A percentile compares a stretch with the other conserved stretches of the same genome.
Evolutionary conservation across 2,888 invertebrate genomes (phyloP).

Genomic region (Ischnus inquisitorius): DNA sequence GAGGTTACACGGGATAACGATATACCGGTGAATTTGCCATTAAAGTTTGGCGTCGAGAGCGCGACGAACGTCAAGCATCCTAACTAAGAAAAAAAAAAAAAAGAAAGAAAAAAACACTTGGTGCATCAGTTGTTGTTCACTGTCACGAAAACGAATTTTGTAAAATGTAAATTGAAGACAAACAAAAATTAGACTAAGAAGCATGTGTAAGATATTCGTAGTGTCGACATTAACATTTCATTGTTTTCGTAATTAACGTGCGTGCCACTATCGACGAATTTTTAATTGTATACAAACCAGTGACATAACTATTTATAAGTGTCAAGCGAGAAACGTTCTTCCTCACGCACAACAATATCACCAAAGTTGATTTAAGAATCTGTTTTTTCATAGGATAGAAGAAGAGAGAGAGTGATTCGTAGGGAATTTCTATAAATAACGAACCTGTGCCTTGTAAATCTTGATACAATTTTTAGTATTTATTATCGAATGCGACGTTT

Average conservation of each 20-base stretch:
- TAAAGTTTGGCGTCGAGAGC: slow-evolving; percentile 61
- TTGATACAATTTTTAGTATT: slow-evolving; percentile 77
- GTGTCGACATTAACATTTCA: slow-evolving; percentile 44
- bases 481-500: slow-evolving; percentile 73
- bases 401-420: slow-evolving; percentile 16
- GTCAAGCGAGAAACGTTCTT: slow-evolving; percentile 54
- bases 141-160: slow-evolving; percentile 30
- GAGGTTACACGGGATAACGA: slow-evolving; percentile 7
- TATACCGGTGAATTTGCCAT: slow-evolving; percentile 72
- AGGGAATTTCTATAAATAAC: slow-evolving; percentile 54
- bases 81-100: not conserved
- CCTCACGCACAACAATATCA: slow-evolving; percentile 66
- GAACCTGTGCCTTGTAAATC: slow-evolving; percentile 79
- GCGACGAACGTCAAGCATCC: not conserved
- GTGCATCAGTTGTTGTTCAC: slow-evolving; percentile 49
- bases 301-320: slow-evolving; percentile 44
- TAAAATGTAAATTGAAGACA: slow-evolving; percentile 56
- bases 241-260: slow-evolving; percentile 37
- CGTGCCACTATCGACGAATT: slow-evolving; percentile 28
- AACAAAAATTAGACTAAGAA: slow-evolving; percentile 29
- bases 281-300: slow-evolving; percentile 35
- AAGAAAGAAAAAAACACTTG: slow-evolving; percentile 4
- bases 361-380: slow-evolving; percentile 70
- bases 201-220: slow-evolving; percentile 63
- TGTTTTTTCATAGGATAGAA: slow-evolving; percentile 39